Percentiles rank a stretch among this genome's conserved stretches.
phyloP scores from a whole-genome alignment of 2,797 vertebrate species.

The Odontamblyopus rebecca region DNA sequence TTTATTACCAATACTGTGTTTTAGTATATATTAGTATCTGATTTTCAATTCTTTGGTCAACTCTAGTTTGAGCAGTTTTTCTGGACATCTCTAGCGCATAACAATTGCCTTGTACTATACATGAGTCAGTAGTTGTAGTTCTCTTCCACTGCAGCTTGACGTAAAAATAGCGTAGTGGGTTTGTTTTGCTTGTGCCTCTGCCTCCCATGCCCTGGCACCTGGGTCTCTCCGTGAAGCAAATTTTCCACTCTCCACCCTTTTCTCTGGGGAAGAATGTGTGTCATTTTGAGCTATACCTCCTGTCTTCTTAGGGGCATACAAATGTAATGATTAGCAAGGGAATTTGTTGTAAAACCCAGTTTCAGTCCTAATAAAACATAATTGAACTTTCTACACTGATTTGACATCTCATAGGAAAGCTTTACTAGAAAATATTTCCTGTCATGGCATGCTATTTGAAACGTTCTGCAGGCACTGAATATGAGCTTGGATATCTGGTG shows the following conservation, averaged over 20 bases:
- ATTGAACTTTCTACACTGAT: background rate
- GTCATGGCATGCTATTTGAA: conserved; percentile 7
- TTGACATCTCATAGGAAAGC: background rate
- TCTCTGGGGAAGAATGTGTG: conserved; percentile 58
- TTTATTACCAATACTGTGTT: too few relatives aligned
- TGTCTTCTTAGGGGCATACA: conserved; percentile 33
- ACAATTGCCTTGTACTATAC: background rate
- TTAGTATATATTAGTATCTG: too few relatives aligned
- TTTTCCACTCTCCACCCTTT: conserved; percentile 59
- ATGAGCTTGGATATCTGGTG: background rate
- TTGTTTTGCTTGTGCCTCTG: conserved; percentile 23
- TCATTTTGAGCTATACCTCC: conserved; percentile 42
- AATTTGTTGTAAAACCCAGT: conserved; percentile 16
- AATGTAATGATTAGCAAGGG: conserved; percentile 19
- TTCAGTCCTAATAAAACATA: background rate
- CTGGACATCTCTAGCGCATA: background rate
- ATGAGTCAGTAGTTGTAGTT: background rate
- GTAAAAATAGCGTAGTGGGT: conserved; percentile 13
- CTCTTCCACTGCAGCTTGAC: background rate
- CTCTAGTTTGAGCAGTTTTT: too few relatives aligned
- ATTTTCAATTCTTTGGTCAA: too few relatives aligned
- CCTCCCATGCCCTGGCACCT: conserved; percentile 38
- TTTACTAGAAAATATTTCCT: conserved; percentile 5
- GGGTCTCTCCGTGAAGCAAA: conserved; percentile 50
- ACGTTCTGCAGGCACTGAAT: background rate